Evolutionary conservation across 2,797 vertebrate genomes (phyloP).

Genomic region (Cuniculus paca): DNA sequence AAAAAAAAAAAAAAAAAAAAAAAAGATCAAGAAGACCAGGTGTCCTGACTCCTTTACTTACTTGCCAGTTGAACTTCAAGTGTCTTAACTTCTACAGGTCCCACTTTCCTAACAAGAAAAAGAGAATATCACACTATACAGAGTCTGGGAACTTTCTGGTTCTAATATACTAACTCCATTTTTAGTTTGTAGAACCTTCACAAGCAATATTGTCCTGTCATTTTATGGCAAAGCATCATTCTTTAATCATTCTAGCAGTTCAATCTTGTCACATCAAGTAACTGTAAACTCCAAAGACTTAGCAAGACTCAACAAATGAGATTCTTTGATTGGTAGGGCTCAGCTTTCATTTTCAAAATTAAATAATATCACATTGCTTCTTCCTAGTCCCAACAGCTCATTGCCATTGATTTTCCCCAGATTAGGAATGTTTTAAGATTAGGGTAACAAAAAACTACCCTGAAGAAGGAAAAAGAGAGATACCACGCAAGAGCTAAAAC

Average conservation of each 20-base stretch:
- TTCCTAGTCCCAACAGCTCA: not conserved
- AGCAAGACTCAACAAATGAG: not conserved
- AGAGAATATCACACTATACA: not conserved
- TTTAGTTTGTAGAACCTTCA: not conserved
- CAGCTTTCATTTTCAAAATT: slow-evolving; percentile 21
- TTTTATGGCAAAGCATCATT: not conserved
- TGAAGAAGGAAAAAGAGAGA: not conserved
- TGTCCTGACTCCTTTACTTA: not conserved
- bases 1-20: no score
- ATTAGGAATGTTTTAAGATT: not conserved
- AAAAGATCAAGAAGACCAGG: not conserved
- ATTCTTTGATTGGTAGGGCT: not conserved
- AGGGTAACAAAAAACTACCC: not conserved
- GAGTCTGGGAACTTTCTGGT: not conserved
- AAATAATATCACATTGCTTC: not conserved
- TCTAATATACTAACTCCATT: not conserved
- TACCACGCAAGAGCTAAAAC: not conserved
- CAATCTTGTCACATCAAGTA: not conserved
- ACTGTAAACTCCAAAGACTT: not conserved
- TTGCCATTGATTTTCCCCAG: not conserved
- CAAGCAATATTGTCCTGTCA: not conserved
- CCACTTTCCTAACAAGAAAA: not conserved
- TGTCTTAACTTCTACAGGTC: not conserved
- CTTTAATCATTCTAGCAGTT: not conserved
- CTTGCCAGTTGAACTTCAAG: not conserved